Conservation (phyloP, 2,797 vertebrate genomes). For the Pseudochaenichthys georgianus region DNA sequence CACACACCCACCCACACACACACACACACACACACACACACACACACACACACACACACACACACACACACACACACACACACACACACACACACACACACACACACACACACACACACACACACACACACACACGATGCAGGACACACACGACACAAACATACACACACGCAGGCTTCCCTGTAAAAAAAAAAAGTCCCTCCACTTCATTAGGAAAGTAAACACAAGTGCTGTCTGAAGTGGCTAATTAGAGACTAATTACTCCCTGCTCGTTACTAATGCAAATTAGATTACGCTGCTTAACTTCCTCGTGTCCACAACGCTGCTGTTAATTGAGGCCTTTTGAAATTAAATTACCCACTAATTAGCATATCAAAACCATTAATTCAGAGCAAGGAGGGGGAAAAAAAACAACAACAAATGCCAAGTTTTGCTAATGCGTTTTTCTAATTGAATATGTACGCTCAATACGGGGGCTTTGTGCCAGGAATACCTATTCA, state of each 20-base stretch:
- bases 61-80: too few species aligned
- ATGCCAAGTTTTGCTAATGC: conserved; percentile 99
- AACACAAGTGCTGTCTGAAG: conserved; percentile 99
- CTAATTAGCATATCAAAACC: conserved; percentile 99
- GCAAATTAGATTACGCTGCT: conserved; percentile 99
- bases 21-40: conserved; percentile 18
- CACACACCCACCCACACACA: not conserved
- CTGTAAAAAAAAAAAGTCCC: conserved; percentile 80
- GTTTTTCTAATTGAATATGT: conserved; percentile 99
- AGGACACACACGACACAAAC: too few species aligned
- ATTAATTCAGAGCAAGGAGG: conserved; percentile 96
- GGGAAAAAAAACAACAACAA: conserved; percentile 93
- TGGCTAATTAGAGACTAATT: conserved; percentile 99
- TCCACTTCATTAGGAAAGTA: conserved; percentile 99
- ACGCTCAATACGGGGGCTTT: conserved; percentile 78
- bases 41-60: too few species aligned
- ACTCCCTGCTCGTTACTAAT: conserved; percentile 99
- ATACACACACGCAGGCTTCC: conserved; percentile 62
- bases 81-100: not conserved
- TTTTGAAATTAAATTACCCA: conserved; percentile 99
- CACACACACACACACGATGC: not conserved
- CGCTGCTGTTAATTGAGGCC: conserved; percentile 99
- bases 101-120: conserved; percentile 7
- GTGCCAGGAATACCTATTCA: conserved; percentile 81
- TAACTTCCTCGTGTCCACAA: conserved; percentile 99